Evolutionary conservation across 2,888 invertebrate genomes (phyloP).

Genomic region (Andricus quercusramuli): DNA sequence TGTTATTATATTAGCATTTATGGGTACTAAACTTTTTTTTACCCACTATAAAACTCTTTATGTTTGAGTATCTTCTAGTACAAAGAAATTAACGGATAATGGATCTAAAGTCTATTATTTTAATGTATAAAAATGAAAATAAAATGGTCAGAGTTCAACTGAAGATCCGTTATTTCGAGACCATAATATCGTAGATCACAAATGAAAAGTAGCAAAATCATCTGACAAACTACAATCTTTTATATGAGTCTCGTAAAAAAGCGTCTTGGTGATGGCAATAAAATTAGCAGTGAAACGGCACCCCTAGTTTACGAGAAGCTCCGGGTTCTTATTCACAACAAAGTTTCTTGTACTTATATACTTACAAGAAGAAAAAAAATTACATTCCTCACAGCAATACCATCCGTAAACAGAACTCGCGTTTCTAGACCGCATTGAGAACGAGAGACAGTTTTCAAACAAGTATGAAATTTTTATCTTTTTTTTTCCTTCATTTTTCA

Average conservation of each 20-base stretch:
- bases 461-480: conserved; percentile 34
- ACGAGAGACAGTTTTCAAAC: conserved; percentile 35
- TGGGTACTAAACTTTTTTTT: neutral
- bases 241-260: conserved; percentile 24
- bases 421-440: neutral
- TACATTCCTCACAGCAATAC: conserved; percentile 1
- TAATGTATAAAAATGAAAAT: neutral
- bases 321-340: conserved; percentile 39
- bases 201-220: neutral
- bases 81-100: neutral
- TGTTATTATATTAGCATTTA: neutral
- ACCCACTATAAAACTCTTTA: neutral
- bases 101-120: neutral
- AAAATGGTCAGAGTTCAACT: neutral
- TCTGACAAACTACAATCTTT: neutral
- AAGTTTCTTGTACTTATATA: conserved; percentile 1
- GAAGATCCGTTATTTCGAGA: neutral
- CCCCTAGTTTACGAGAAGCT: conserved; percentile 32
- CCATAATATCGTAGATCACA: neutral
- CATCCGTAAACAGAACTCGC: conserved; percentile 9
- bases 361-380: neutral
- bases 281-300: conserved; percentile 24
- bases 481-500: conserved; percentile 15
- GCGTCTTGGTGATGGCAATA: conserved; percentile 21
- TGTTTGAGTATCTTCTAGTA: neutral